Evolutionary conservation across 1,140 invertebrate species (phyloP).

Genomic region (Psix sp.): DNA sequence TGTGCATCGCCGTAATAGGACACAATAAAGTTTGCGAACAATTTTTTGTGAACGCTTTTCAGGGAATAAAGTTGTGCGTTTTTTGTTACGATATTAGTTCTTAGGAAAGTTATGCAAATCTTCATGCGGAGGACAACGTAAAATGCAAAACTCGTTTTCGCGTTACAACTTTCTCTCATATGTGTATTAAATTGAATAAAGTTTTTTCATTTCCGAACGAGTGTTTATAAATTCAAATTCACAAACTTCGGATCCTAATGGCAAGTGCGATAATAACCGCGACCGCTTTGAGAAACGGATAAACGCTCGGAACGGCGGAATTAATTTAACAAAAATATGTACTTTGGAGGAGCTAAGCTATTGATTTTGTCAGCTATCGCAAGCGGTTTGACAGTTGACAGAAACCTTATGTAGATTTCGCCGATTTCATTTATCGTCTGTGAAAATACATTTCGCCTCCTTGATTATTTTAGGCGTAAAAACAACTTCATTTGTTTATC

Average conservation of each 20-base stretch:
- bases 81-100: not conserved
- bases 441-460: not conserved
- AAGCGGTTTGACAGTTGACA: slow-evolving; percentile 4
- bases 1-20: too few relatives aligned
- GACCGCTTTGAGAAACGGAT: not conserved
- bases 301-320: not conserved
- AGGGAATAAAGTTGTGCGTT: not conserved
- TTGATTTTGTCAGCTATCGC: slow-evolving; percentile 10
- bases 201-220: not conserved
- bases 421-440: not conserved
- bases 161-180: slow-evolving; percentile 23
- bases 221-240: not conserved
- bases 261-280: too few relatives aligned
- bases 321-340: slow-evolving; percentile 14
- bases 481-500: not conserved
- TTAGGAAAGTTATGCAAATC: slow-evolving; percentile 8
- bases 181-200: slow-evolving; percentile 6
- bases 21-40: too few relatives aligned
- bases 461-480: too few relatives aligned
- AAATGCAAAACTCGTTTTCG: slow-evolving; percentile 16
- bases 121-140: not conserved
- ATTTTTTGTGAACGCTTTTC: too few relatives aligned
- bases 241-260: too few relatives aligned
- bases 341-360: not conserved
- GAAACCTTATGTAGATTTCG: not conserved